Base-by-base conservation (phyloP, 2,888 invertebrate genomes). In the Geotrupes spiniger region DNA sequence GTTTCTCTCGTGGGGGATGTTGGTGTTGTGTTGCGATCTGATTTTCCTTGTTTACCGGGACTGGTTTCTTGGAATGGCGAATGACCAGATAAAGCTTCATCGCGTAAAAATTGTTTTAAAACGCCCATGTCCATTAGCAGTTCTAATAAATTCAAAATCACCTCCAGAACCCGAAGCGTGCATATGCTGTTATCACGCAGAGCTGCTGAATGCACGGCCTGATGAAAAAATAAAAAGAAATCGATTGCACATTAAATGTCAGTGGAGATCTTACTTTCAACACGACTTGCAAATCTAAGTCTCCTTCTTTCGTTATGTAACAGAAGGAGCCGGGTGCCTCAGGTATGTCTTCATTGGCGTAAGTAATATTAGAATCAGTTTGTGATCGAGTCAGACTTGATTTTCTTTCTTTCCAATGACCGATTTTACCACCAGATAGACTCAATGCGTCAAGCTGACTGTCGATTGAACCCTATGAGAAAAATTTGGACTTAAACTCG, bases 231-330 rank as follows among this genome's bases (percentile, higher is more conserved):
- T n/a, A n/a, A n/a, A n/a, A 9, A 44, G 42, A 28, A 4, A 42
- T 8, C 9, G 15, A 14, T 43, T n/a, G 14, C 27, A 48, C 42
- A 37, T 51, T n/a, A n/a, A n/a, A n/a, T n/a, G n/a, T n/a, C n/a
- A n/a, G 6, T 21, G 21, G 21, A 21, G 6, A 21, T 37, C 49
- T 59, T 73, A 88, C 89, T 79, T 89, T 88, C 5, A 90, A 72
- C 1, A 95, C 86, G 9, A 95, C 89, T 76, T 89, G 87, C 58
- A 92, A 84, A 71, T 96, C 92, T 48, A 99, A 85, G 66, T 95
- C 91, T 0, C 99, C 98, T 61, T 96, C 94, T 62, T 88, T 87
- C 17, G 94, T 96, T 49, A 98, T 96, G 66, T 96, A 99, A 68
- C 88, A 84, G 12, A 86, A 77, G 0, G 97, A 89, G 0, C 93